These are phyloP conservation scores for Chironomus riparius DNA, from an alignment of 2,888 invertebrate species.

Conservation along the genomic window DNA sequence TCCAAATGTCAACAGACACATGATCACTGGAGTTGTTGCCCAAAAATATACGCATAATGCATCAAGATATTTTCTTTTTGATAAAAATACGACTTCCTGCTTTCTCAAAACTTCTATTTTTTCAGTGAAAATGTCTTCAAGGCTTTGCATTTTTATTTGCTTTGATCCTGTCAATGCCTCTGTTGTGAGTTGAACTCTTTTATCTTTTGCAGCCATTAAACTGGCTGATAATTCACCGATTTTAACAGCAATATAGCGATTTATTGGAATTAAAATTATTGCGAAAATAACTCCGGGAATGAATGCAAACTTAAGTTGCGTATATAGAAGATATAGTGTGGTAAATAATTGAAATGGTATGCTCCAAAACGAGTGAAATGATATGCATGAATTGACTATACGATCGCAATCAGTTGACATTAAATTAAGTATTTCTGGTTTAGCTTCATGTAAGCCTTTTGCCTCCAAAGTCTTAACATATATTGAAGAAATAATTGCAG, in stretches of 20 bases:
- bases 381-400: constrained; percentile 89
- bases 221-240: constrained; percentile 77
- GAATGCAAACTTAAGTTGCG: constrained; percentile 84
- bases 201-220: constrained; percentile 87
- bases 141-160: constrained; percentile 84
- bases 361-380: constrained; percentile 96
- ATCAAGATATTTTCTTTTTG: constrained; percentile 88
- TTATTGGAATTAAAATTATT: constrained; percentile 82
- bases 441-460: constrained; percentile 42
- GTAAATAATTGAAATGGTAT: constrained; percentile 80
- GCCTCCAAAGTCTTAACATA: constrained; percentile 53
- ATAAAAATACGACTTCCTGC: constrained; percentile 66
- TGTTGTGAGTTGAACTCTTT: constrained; percentile 74
- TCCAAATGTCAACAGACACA: constrained; percentile 73
- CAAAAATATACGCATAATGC: constrained; percentile 97
- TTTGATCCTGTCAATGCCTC: constrained; percentile 83
- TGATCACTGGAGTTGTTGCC: constrained; percentile 93
- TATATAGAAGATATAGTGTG: constrained; percentile 72
- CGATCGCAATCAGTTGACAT: constrained; percentile 96
- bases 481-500: constrained; percentile 71
- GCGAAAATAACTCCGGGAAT: constrained; percentile 83
- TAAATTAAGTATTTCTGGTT: constrained; percentile 89
- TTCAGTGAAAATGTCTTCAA: constrained; percentile 80
- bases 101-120: constrained; percentile 56
- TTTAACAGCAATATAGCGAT: constrained; percentile 78